Conservation (phyloP, 2,888 invertebrate genomes). For the Ecliptopera silaceata region DNA sequence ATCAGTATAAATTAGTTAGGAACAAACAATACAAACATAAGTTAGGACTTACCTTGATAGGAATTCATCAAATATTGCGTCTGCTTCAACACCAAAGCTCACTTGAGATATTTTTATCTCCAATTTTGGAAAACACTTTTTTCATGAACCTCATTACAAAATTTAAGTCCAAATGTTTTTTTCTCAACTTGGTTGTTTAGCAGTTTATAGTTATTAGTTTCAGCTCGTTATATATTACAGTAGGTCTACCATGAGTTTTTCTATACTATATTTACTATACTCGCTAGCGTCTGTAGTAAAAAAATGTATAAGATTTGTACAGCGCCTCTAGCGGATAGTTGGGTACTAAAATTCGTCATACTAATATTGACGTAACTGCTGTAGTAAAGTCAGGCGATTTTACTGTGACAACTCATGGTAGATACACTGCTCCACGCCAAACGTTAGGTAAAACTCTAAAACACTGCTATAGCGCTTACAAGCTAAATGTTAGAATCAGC, state of each 20-base stretch:
- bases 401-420: too few species aligned
- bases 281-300: too few species aligned
- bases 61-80: background rate
- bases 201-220: constrained; percentile 8
- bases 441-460: constrained; percentile 21
- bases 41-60: constrained; percentile 20
- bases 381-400: too few species aligned
- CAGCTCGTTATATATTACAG: constrained; percentile 13
- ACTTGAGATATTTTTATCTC: background rate
- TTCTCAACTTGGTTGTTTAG: background rate
- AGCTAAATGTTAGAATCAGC: constrained; percentile 64
- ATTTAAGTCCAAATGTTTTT: background rate
- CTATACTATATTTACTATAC: too few species aligned
- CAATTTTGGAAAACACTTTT: background rate
- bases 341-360: too few species aligned
- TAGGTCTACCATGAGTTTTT: too few species aligned
- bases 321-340: too few species aligned
- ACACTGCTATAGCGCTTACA: constrained; percentile 39
- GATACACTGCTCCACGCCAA: constrained; percentile 22
- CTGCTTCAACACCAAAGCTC: constrained; percentile 8
- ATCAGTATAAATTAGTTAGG: constrained; percentile 8
- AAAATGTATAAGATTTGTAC: too few species aligned
- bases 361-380: too few species aligned
- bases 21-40: constrained; percentile 21
- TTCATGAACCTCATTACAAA: background rate